Evolutionary conservation across 2,797 vertebrate species (phyloP), one percentile per base, ranked within the genome.

Genomic region (Gambelia wislizenii): DNA sequence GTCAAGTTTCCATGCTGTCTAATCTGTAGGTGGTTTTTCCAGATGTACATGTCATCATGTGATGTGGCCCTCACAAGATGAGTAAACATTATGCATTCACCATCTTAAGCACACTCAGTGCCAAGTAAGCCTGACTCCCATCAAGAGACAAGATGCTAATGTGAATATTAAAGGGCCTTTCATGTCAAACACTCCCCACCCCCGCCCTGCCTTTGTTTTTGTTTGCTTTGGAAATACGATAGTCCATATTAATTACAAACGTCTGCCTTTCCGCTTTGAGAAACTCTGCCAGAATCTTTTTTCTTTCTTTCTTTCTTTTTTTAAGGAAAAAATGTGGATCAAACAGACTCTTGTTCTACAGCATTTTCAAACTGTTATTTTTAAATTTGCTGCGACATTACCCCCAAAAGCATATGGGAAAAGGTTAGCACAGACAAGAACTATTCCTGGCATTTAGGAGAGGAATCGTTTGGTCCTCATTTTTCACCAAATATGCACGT

Each of bases 181-280:
- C 6, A 12, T 36, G 64, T 39, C 52, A 56, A 44, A n/a, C 4
- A n/a, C 61, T 39, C 52, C 20, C 36, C 6, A n/a, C 64, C 3
- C 64, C 64, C 10, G 2, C 64, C 64, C 64, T 2, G 30, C 25
- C 33, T 84, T 12, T 33, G 13, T 20, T 76, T 80, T 30, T 79
- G n/a, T 87, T 80, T 87, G 61, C n/a, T 70, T 87, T 87, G 76
- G 85, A 87, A 69, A 79, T 64, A 54, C 2, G 22, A 39, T 49
- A 6, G 75, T n/a, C n/a, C 47, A 30, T 70, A 79, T 87, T 80
- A 87, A 87, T 69, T 69, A 54, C 61, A 87, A 54, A 54, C 47
- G 52, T 52, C 76, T 87, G 85, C 22, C 61, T 80, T 80, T 87
- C 47, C 47, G 39, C 64, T 79, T 49, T n/a, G 36, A 79, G 78